Base-by-base conservation (phyloP, 2,888 invertebrate species). In the Drosophila maculinotata region DNA sequence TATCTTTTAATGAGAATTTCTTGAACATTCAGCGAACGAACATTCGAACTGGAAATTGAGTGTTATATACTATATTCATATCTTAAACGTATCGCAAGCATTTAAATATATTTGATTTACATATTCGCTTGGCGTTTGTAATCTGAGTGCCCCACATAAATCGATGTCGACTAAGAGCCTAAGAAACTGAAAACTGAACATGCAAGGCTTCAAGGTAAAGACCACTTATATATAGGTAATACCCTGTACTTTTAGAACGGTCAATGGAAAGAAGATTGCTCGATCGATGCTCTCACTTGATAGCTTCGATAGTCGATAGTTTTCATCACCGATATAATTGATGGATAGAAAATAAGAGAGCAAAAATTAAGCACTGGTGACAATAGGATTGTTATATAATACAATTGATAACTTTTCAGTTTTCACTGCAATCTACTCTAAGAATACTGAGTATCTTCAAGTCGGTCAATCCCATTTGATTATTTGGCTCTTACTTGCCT, bases 1-100 rank as follows among this genome's bases (percentile, higher is more conserved):
- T 72, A 72, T 72, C 72, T 65, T 65, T 69, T 74, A 74, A 74
- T 69, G 64, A 74, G 54, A 64, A 59, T 59, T 69, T 58, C 53
- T 63, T 49, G 28, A 56, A 7, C 25, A 39, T 12, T 12, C 26
- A 10, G 6, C 10, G 28, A 49, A 23, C 36, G 20, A 20, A 12
- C 10, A 14, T 17, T 38, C 26, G n/a, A 51, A 51, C 49, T 52
- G 31, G 23, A 31, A 35, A 14, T 41, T 20, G 25, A 38, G 47
- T 33, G 42, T 31, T 48, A 30, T 36, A 7, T 36, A 66, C 14
- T 30, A n/a, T 17, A 17, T 20, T 38, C 17, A 33, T 65, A 62
- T 73, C 73, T 73, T 14, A 25, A 54, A 42, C 53, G 26, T 35
- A 66, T 69, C 59, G 56, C 33, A 25, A 49, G 23, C 59, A 59